Conservation (phyloP, 2,113 vertebrate species). For the Craseonycteris thonglongyai region DNA sequence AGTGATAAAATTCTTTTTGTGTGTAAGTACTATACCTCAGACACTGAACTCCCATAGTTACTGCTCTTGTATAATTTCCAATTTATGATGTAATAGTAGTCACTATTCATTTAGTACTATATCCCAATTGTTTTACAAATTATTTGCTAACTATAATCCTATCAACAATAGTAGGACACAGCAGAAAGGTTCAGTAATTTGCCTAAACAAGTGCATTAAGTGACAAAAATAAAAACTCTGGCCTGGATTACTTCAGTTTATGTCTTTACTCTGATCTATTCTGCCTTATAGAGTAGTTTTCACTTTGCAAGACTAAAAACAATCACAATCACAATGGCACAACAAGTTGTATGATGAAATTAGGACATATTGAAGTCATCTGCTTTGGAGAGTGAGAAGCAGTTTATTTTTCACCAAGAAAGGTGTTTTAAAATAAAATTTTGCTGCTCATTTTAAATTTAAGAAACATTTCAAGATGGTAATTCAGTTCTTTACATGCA, state of each 20-base stretch:
- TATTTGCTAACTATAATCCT: background rate
- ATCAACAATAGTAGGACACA: background rate
- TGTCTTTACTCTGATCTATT: background rate
- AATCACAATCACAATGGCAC: background rate
- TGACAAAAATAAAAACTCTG: background rate
- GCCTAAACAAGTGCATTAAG: background rate
- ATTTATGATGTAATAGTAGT: background rate
- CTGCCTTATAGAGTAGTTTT: background rate
- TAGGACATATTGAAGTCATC: background rate
- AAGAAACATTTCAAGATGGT: background rate
- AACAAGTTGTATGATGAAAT: background rate
- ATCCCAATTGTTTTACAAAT: background rate
- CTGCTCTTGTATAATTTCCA: background rate
- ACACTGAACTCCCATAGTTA: background rate
- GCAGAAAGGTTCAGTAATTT: background rate
- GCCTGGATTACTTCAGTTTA: background rate
- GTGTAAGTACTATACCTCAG: background rate
- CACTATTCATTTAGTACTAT: background rate
- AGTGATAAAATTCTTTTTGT: background rate
- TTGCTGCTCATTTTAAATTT: background rate
- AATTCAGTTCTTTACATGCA: background rate
- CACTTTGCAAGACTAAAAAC: background rate
- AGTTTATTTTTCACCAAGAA: background rate
- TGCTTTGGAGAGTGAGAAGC: background rate
- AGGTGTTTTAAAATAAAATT: background rate